Base-by-base conservation (phyloP, 2,797 vertebrate species). In the Bovichtus variegatus region DNA sequence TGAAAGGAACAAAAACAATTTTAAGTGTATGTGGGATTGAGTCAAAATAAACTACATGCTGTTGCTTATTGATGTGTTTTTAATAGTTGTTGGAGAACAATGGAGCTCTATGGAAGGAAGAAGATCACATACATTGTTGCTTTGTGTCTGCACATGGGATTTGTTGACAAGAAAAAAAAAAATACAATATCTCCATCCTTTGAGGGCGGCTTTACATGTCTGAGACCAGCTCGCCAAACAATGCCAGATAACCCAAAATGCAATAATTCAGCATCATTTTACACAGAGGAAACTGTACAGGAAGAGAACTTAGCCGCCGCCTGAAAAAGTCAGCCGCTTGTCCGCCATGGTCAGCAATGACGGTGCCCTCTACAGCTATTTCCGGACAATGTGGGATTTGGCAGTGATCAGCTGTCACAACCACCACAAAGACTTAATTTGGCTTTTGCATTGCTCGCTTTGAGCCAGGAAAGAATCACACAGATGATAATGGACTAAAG, bases 341-440 rank as follows among this genome's bases (percentile, higher is more conserved):
- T 61, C 46, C 54, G 62, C 55, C 53, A 9, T 61, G 53, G 53
- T 34, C 19, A 50, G n/a, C n/a, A 55, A 44, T 44, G 62, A 47
- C 9, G 29, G 23, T 67, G 23, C 31, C 51, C 55, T 55, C 55
- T 41, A 2, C 54, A 53, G 62, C 36, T 61, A 38, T 38, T 38
- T 44, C 27, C 27, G 65, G 34, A 59, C 36, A 49, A 2, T 47
- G 29, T 41, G 38, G 11, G 23, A 10, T 66, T 60, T 72, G 47
- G 47, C 62, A 44, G 15, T 21, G 43, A 57, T 49, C 43, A 25
- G 43, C 44, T 59, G 41, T 70, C 58, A 63, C n/a, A 40, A 34
- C 40, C 57, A 53, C 44, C 54, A 55, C 49, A 69, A 57, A 40
- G 21, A 54, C 74, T 54, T 25, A n/a, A 25, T 46, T 19, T 38